A percentile compares a stretch with the other conserved stretches of the same genome.
phyloP scores from a whole-genome alignment of 2,113 vertebrate species.

The Sturnira hondurensis region DNA sequence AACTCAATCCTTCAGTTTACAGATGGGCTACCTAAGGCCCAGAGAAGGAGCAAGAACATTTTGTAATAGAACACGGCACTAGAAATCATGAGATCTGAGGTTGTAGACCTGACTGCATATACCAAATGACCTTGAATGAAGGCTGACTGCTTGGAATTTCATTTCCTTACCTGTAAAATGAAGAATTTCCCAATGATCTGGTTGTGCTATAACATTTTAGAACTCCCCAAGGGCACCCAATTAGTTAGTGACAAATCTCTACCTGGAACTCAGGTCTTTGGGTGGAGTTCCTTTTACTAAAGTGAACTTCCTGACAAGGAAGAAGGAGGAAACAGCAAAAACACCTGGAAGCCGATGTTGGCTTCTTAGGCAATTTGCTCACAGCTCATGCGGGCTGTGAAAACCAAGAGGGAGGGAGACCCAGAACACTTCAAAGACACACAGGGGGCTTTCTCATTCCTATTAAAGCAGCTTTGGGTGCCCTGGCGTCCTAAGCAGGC shows the following conservation, averaged over 20 bases:
- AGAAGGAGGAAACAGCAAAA: neutral
- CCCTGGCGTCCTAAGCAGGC: neutral
- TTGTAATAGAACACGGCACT: neutral
- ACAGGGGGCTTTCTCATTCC: neutral
- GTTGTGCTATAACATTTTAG: neutral
- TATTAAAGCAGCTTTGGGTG: neutral
- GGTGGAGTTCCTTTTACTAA: neutral
- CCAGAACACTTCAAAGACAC: neutral
- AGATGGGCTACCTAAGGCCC: neutral
- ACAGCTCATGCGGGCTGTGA: neutral
- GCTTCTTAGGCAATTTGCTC: neutral
- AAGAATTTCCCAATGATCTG: neutral
- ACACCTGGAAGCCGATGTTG: neutral
- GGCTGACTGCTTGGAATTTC: neutral
- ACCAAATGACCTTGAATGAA: neutral
- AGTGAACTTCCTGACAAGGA: neutral
- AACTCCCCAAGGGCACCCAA: neutral
- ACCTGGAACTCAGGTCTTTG: neutral
- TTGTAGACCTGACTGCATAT: neutral
- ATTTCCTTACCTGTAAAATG: conserved; percentile 7
- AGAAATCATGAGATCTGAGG: neutral
- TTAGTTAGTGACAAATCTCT: neutral
- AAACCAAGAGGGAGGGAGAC: neutral
- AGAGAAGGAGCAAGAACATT: neutral
- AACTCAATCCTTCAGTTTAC: neutral